Evolutionary conservation across 2,888 invertebrate species (phyloP), one percentile per base, ranked within the genome.

Genomic region (Tenodera sinensis): DNA sequence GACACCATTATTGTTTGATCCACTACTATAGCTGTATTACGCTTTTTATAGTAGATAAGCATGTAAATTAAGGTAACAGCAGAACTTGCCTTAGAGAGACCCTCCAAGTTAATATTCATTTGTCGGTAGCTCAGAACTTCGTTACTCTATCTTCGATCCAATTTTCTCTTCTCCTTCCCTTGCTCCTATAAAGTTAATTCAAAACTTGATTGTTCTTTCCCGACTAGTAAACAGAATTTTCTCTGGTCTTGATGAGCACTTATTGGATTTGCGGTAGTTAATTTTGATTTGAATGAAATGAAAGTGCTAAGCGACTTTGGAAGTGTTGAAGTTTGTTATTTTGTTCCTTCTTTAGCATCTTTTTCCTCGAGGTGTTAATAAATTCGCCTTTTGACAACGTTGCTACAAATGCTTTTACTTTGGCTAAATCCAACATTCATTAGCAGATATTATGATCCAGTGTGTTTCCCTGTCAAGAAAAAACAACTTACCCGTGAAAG

Each of bases 231-330:
- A 71, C 54, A 71, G 54, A 71, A 71, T 71, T 71, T 71, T 71
- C 54, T 54, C 85, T 85, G 42, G 28, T 20, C 81, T 30, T 86
- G 86, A 86, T 86, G 86, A 71, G 30, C 86, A 81, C 81, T 86
- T 86, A 86, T 86, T 86, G 28, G 54, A 86, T 86, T 86, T 86
- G 71, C 81, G 86, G 86, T 86, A 81, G 71, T 86, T 86, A 86
- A 86, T 86, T 86, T 86, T 86, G 86, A 86, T 86, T 86, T 86
- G 81, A 81, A 86, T 86, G 71, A 28, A 81, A 81, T 86, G 42
- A 28, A 28, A 86, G 28, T 28, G 86, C 54, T 71, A 71, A 71
- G 54, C 54, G 20, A 71, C 54, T 71, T 71, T 71, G 20, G 54
- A 6, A 20, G 54, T 20, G 54, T 71, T 15, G 54, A 71, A 71